Conservation (phyloP, 2,797 vertebrate genomes). For the Hipposideros larvatus region DNA sequence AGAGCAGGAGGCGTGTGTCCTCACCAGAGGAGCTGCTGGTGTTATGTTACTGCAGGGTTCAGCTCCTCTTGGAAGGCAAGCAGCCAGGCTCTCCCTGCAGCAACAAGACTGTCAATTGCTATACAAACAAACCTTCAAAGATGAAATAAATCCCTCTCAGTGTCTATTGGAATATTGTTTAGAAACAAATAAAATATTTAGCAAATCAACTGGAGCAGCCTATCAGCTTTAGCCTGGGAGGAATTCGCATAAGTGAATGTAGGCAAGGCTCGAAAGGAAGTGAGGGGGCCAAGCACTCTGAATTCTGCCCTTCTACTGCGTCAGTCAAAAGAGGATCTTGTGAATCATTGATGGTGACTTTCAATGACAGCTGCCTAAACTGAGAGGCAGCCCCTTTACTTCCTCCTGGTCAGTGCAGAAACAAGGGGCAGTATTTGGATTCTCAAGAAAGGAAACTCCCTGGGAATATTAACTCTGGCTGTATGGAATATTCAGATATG, state of each 20-base stretch:
- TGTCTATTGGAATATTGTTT: slow-evolving; percentile 48
- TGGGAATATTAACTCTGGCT: background rate
- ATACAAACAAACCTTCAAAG: slow-evolving; percentile 50
- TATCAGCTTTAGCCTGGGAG: background rate
- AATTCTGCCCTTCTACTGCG: background rate
- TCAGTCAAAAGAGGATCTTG: background rate
- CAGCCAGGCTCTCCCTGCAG: background rate
- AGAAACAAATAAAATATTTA: slow-evolving; percentile 62
- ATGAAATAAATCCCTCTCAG: background rate
- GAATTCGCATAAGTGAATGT: background rate
- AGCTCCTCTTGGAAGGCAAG: background rate
- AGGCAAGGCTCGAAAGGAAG: background rate
- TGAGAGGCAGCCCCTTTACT: background rate
- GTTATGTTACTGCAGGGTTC: background rate
- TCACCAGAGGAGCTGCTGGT: background rate
- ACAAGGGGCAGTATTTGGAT: background rate
- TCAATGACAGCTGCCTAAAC: background rate
- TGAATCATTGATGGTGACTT: background rate
- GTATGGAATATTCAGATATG: background rate
- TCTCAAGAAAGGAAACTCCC: slow-evolving; percentile 12
- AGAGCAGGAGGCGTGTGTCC: fast-evolving
- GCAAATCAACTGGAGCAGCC: background rate
- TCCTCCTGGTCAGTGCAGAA: background rate
- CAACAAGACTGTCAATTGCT: slow-evolving; percentile 23
- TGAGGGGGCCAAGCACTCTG: background rate